Evolutionary conservation across 2,888 invertebrate genomes (phyloP).

Genomic region (Alentia gelatinosa): DNA sequence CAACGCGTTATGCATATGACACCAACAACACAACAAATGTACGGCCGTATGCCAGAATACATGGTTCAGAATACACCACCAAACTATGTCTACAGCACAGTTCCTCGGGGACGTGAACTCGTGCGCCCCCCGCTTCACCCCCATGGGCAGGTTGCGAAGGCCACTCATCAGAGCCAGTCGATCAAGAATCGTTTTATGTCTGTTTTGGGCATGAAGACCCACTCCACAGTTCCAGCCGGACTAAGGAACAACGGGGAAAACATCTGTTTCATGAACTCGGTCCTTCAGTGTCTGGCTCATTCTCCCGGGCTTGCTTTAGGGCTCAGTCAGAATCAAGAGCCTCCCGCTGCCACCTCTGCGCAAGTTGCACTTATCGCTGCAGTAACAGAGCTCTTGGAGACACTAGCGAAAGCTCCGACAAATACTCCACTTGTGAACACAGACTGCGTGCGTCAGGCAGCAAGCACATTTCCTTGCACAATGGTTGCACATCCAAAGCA

Average conservation of each 20-base stretch:
- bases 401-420: neutral
- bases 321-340: slow-evolving; percentile 60
- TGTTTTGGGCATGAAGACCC: slow-evolving; percentile 52
- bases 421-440: slow-evolving; percentile 63
- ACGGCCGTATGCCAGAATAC: slow-evolving; percentile 4
- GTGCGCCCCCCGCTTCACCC: neutral
- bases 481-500: slow-evolving; percentile 69
- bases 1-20: too few species aligned
- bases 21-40: too few species aligned
- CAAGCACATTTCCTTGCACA: slow-evolving; percentile 66
- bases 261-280: slow-evolving; percentile 77
- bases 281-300: slow-evolving; percentile 77
- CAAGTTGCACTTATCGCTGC: slow-evolving; percentile 21
- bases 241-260: slow-evolving; percentile 76
- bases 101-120: neutral
- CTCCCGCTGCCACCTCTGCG: neutral
- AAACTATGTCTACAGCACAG: neutral
- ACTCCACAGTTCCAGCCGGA: slow-evolving; percentile 64
- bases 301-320: slow-evolving; percentile 71
- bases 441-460: slow-evolving; percentile 69
- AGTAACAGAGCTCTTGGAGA: neutral
- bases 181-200: slow-evolving; percentile 56
- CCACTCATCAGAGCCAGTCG: neutral
- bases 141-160: neutral
- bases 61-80: neutral